phyloP scores from a whole-genome alignment of 2,797 vertebrate species.

The Microctenopoma stevenorrisi region DNA sequence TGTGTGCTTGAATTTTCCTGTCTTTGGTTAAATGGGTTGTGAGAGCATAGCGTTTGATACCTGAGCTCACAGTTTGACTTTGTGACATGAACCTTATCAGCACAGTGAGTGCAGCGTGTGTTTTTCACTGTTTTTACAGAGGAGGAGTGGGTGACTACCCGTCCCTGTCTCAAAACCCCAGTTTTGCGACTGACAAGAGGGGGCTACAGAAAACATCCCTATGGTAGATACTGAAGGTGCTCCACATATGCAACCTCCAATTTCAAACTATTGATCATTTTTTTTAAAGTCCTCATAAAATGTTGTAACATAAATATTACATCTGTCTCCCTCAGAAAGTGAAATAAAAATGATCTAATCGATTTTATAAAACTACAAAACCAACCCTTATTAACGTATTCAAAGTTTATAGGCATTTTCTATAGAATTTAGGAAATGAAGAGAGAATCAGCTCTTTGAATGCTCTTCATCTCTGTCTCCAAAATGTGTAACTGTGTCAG shows the following conservation, averaged over 20 bases:
- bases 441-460: constrained; percentile 55
- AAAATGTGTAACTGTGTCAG: constrained; percentile 10
- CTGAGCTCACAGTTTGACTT: constrained; percentile 37
- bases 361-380: constrained; percentile 79
- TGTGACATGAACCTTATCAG: constrained; percentile 20
- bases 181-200: constrained; percentile 92
- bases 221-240: constrained; percentile 99
- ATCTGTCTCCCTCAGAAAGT: constrained; percentile 78
- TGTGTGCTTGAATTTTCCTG: constrained; percentile 52
- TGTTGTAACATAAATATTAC: constrained; percentile 70
- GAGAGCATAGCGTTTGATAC: constrained; percentile 23
- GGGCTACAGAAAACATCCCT: constrained; percentile 98
- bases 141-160: constrained; percentile 93
- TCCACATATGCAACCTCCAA: constrained; percentile 88
- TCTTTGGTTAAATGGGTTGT: constrained; percentile 60
- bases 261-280: constrained; percentile 85
- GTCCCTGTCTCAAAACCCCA: constrained; percentile 93
- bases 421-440: constrained; percentile 48
- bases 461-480: constrained; percentile 4
- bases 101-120: constrained; percentile 8
- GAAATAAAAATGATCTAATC: constrained; percentile 74
- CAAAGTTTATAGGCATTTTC: constrained; percentile 78
- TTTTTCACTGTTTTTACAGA: constrained; percentile 80
- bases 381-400: constrained; percentile 76
- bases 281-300: constrained; percentile 79